A percentile compares a stretch with the other conserved stretches of the same genome.
These are phyloP conservation scores for Macquaria ambigua DNA, from an alignment of 2,113 vertebrate species.

Conservation along the genomic window DNA sequence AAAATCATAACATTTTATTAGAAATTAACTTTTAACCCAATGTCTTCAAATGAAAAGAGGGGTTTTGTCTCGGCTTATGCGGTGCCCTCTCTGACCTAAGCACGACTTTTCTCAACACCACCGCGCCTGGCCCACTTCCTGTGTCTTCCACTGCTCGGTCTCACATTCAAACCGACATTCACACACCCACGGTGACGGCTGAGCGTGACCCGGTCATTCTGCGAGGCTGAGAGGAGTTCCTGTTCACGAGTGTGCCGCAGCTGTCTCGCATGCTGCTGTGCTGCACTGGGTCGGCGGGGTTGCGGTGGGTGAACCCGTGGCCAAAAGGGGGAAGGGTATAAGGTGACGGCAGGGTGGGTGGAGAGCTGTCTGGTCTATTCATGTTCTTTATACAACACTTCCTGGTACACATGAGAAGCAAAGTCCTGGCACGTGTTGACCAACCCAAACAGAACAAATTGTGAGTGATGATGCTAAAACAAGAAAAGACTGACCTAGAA, in stretches of 20 bases:
- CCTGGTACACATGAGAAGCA: slow-evolving; percentile 1
- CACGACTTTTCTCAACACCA: slow-evolving; percentile 40
- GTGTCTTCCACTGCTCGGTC: slow-evolving; percentile 66
- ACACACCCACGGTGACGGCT: slow-evolving; percentile 73
- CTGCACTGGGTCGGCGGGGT: slow-evolving; percentile 15
- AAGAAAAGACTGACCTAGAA: not conserved
- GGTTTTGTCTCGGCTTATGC: slow-evolving; percentile 35
- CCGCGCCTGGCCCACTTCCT: slow-evolving; percentile 66
- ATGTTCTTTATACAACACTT: slow-evolving; percentile 40
- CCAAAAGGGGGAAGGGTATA: slow-evolving; percentile 30
- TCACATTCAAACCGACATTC: slow-evolving; percentile 75
- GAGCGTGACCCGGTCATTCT: slow-evolving; percentile 73
- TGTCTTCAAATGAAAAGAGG: slow-evolving; percentile 8
- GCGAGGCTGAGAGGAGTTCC: slow-evolving; percentile 69
- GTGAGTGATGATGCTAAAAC: not conserved
- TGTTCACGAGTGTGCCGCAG: slow-evolving; percentile 67
- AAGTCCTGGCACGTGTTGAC: slow-evolving; percentile 39
- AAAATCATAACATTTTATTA: not conserved
- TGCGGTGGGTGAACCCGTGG: slow-evolving; percentile 47
- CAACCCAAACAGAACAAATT: slow-evolving; percentile 1
- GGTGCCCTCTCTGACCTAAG: slow-evolving; percentile 51
- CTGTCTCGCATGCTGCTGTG: slow-evolving; percentile 55
- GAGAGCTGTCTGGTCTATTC: slow-evolving; percentile 41
- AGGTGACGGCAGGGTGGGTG: slow-evolving; percentile 42
- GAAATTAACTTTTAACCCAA: slow-evolving; percentile 19